Conservation (phyloP, 1,140 invertebrate genomes). For the Stratiolaelaps scimitus region DNA sequence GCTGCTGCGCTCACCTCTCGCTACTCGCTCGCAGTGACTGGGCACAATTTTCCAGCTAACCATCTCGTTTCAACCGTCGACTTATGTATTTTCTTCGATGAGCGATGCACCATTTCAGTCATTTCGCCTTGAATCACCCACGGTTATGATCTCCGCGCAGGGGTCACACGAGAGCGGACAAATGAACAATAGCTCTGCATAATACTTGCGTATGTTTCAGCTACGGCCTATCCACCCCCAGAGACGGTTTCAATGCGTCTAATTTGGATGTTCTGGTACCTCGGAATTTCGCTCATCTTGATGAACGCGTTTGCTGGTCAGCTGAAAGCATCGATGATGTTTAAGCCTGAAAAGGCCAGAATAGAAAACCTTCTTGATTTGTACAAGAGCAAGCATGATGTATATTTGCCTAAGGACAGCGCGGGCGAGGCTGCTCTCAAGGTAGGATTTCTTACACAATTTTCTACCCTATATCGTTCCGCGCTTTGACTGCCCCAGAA, state of each 20-base stretch:
- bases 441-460: neutral
- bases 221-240: neutral
- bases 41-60: too few relatives aligned
- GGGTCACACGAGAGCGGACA: too few relatives aligned
- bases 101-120: too few relatives aligned
- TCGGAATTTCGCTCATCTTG: neutral
- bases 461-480: too few relatives aligned
- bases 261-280: conserved; percentile 4
- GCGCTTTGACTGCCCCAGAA: too few relatives aligned
- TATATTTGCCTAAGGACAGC: conserved; percentile 14
- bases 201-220: neutral
- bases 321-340: conserved; percentile 19
- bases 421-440: conserved; percentile 3
- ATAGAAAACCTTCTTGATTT: conserved; percentile 10
- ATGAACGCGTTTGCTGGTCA: conserved; percentile 24
- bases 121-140: too few relatives aligned
- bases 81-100: too few relatives aligned
- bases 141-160: too few relatives aligned
- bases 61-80: too few relatives aligned
- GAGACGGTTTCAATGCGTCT: neutral
- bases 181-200: too few relatives aligned
- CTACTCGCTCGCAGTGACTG: too few relatives aligned
- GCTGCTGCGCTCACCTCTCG: too few relatives aligned
- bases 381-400: neutral
- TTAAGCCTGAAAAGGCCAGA: conserved; percentile 1